Evolutionary conservation across 2,797 vertebrate species (phyloP).

Genomic region (Myotis findleyi): DNA sequence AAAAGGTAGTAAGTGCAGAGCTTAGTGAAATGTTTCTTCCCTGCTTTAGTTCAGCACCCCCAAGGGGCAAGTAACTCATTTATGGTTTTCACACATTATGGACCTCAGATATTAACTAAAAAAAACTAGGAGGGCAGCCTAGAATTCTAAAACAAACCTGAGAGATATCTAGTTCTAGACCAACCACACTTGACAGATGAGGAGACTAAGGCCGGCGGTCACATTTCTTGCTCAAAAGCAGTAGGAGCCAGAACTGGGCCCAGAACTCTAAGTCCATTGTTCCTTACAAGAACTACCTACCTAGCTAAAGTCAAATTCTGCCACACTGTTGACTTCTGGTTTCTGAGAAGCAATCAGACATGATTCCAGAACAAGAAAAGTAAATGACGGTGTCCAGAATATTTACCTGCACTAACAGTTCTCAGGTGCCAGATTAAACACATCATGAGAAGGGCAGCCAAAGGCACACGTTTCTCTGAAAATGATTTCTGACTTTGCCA

Average conservation of each 20-base stretch:
- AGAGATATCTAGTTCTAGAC: not conserved
- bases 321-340: not conserved
- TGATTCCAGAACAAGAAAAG: constrained; percentile 13
- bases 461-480: not conserved
- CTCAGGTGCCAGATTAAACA: constrained; percentile 7
- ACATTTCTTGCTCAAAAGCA: not conserved
- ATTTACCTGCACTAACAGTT: not conserved
- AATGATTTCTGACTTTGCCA: constrained; percentile 3
- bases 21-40: not conserved
- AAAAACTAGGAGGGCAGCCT: not conserved
- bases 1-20: not conserved
- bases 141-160: constrained; percentile 1
- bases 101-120: not conserved
- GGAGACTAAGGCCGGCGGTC: not conserved
- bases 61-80: not conserved
- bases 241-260: not conserved
- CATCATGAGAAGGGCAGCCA: not conserved
- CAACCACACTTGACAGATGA: not conserved
- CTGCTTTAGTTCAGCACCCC: not conserved
- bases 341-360: constrained; percentile 31
- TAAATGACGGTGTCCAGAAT: not conserved
- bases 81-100: not conserved
- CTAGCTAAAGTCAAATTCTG: constrained; percentile 7
- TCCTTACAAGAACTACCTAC: not conserved
- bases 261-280: not conserved